A percentile compares a stretch with the other conserved stretches of the same genome.
These are phyloP conservation scores for Mycogona germanica DNA, from an alignment of 2,888 invertebrate species.

Conservation along the genomic window DNA sequence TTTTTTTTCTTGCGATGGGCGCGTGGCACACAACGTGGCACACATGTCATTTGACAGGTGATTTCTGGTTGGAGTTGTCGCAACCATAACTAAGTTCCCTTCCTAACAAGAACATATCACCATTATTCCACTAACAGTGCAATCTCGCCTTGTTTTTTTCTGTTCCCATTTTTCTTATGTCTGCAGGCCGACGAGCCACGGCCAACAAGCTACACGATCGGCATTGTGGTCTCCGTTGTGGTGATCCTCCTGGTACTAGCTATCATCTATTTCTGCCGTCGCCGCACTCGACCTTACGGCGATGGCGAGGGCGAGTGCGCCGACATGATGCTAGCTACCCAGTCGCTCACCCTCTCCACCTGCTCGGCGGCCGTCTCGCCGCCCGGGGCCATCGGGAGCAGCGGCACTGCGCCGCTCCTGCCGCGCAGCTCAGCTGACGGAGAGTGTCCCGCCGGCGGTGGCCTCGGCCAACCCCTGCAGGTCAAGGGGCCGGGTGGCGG, in stretches of 20 bases:
- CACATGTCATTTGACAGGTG: no score
- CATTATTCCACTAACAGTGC: no score
- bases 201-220: not conserved
- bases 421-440: constrained; percentile 1
- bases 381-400: not conserved
- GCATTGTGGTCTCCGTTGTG: constrained; percentile 30
- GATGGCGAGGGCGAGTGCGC: constrained; percentile 36
- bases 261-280: constrained; percentile 43
- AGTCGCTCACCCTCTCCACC: not conserved
- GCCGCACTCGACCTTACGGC: constrained; percentile 31
- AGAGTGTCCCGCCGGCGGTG: constrained; percentile 12
- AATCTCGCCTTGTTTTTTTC: not conserved
- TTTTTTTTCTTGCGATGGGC: no score
- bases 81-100: no score
- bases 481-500: constrained; percentile 39
- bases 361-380: not conserved
- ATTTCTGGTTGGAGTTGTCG: no score
- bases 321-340: constrained; percentile 37
- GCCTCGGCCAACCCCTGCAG: no score
- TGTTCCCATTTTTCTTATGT: not conserved
- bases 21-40: no score
- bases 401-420: not conserved
- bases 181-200: not conserved
- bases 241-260: constrained; percentile 43
- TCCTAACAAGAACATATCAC: no score